Evolutionary conservation across 2,113 vertebrate genomes (phyloP).

Genomic region (Lichenostomus cassidix): DNA sequence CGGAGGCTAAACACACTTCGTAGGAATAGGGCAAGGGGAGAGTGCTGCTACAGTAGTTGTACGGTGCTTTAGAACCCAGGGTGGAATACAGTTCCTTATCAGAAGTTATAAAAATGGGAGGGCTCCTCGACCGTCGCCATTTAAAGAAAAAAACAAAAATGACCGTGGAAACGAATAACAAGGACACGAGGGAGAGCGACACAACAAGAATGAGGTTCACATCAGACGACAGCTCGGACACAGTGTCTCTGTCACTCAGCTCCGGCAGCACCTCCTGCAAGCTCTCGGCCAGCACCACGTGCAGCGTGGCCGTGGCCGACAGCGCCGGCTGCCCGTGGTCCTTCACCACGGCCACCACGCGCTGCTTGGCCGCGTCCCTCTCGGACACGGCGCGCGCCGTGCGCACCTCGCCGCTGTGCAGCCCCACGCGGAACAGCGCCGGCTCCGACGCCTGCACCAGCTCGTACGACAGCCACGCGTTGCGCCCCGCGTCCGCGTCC

Average conservation of each 20-base stretch:
- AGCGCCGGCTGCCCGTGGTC: constrained; percentile 70
- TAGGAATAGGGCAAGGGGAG: constrained; percentile 48
- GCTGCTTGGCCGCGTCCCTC: constrained; percentile 66
- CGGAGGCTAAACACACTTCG: constrained; percentile 27
- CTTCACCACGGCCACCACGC: constrained; percentile 68
- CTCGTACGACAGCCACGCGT: constrained; percentile 74
- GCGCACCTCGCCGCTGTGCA: constrained; percentile 55
- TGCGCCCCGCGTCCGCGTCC: constrained; percentile 70
- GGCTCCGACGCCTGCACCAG: constrained; percentile 54
- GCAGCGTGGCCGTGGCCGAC: constrained; percentile 78
- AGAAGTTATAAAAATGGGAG: constrained; percentile 39
- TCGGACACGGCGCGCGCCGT: constrained; percentile 54
- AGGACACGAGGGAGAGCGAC: constrained; percentile 55
- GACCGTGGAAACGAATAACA: constrained; percentile 69
- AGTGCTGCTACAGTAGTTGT: constrained; percentile 14
- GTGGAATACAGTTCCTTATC: constrained; percentile 28
- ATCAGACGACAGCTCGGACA: not conserved
- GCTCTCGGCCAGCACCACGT: constrained; percentile 78
- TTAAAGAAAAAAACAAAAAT: constrained; percentile 67
- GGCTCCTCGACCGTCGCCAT: constrained; percentile 55
- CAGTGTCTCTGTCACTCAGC: not conserved
- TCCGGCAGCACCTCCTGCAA: constrained; percentile 76
- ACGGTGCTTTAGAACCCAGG: not conserved
- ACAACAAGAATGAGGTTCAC: constrained; percentile 68
- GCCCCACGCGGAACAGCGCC: constrained; percentile 49